phyloP scores from a whole-genome alignment of 2,113 vertebrate genomes.

The Anhinga anhinga region DNA sequence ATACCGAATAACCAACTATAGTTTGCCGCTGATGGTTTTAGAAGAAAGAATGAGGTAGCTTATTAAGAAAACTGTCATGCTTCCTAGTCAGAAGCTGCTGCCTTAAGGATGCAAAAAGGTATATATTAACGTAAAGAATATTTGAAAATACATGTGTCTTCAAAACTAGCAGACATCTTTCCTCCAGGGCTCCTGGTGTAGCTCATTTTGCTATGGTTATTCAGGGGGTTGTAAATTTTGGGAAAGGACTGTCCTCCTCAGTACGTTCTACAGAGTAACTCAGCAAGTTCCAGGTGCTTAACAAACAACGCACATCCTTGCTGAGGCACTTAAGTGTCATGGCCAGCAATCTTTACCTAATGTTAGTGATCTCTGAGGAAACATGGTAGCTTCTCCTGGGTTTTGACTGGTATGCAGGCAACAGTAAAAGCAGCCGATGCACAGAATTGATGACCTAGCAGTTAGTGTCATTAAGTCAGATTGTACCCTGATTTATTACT shows the following conservation, averaged over 20 bases:
- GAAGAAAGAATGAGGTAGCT: not conserved
- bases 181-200: not conserved
- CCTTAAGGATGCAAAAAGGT: not conserved
- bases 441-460: not conserved
- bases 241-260: not conserved
- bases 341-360: not conserved
- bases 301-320: not conserved
- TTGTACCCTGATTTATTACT: conserved; percentile 36
- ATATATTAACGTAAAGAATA: not conserved
- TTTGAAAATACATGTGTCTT: not conserved
- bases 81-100: not conserved
- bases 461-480: not conserved
- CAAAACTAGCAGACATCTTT: not conserved
- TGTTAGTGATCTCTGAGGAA: conserved; percentile 13
- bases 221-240: not conserved
- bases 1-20: not conserved
- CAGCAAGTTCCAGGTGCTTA: not conserved
- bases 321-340: not conserved
- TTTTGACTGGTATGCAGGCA: not conserved
- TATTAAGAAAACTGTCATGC: not conserved
- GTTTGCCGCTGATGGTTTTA: not conserved
- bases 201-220: not conserved
- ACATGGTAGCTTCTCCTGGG: not conserved
- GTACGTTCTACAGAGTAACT: not conserved
- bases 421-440: not conserved